Percentiles rank a stretch among this genome's conserved stretches.
Evolutionary conservation across 2,113 vertebrate species (phyloP).

Genomic region (Turnix velox): DNA sequence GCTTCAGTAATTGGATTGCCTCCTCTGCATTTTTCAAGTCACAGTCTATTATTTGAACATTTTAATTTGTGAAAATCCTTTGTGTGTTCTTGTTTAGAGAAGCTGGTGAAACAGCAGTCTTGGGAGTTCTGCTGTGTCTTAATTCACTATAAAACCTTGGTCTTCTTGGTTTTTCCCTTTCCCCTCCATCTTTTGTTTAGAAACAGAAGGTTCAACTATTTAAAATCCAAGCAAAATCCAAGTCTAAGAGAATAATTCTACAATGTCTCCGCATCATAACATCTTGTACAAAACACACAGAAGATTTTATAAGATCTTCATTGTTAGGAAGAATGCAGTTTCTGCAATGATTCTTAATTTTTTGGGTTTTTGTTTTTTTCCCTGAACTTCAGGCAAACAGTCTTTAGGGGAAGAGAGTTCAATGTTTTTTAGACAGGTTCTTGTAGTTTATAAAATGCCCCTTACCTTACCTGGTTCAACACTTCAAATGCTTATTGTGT

Average conservation of each 20-base stretch:
- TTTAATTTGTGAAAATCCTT: constrained; percentile 6
- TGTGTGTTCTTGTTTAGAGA: not conserved
- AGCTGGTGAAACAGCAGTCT: not conserved
- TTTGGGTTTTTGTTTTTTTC: not conserved
- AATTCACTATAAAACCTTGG: not conserved
- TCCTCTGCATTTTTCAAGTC: constrained; percentile 14
- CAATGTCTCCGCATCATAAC: not conserved
- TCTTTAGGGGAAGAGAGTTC: not conserved
- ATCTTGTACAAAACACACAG: not conserved
- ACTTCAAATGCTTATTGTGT: not conserved
- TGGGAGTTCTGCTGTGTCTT: not conserved
- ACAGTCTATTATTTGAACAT: constrained; percentile 11
- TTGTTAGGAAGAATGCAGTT: not conserved
- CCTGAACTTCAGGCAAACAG: not conserved
- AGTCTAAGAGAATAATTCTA: not conserved
- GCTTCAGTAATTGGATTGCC: constrained; percentile 5
- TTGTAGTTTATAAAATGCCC: not conserved
- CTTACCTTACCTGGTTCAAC: not conserved
- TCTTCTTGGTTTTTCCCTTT: not conserved
- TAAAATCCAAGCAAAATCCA: not conserved
- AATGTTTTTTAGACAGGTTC: not conserved
- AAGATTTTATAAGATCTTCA: not conserved
- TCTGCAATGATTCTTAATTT: not conserved
- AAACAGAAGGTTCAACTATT: not conserved
- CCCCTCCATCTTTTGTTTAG: not conserved